phyloP scores from a whole-genome alignment of 2,888 invertebrate genomes.

The Pristionchus arcanus region DNA sequence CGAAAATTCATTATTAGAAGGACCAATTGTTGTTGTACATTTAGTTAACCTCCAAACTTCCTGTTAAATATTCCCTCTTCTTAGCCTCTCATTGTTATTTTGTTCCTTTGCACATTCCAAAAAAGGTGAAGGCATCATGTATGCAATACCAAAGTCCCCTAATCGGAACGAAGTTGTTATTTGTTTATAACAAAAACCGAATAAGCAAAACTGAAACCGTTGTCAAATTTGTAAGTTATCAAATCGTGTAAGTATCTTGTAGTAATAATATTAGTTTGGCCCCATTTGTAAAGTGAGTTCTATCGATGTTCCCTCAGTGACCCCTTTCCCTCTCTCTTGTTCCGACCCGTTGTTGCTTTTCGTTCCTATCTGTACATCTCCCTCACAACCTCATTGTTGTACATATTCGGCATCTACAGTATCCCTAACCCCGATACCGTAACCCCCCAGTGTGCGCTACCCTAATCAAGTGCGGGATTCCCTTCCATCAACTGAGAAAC shows the following conservation, averaged over 20 bases:
- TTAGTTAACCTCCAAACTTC: neutral
- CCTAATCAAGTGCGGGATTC: constrained; percentile 29
- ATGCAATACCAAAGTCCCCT: constrained; percentile 37
- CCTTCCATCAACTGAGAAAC: constrained; percentile 39
- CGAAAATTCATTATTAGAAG: constrained; percentile 25
- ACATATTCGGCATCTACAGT: constrained; percentile 34
- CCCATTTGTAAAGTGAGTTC: constrained; percentile 18
- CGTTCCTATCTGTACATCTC: constrained; percentile 9
- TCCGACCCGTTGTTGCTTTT: constrained; percentile 45
- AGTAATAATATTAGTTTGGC: constrained; percentile 31
- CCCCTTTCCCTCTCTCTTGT: neutral
- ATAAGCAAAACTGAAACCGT: constrained; percentile 17
- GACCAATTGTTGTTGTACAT: constrained; percentile 45
- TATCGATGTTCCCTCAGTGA: neutral
- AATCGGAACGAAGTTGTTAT: constrained; percentile 9
- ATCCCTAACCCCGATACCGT: constrained; percentile 21
- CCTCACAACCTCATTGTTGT: constrained; percentile 45
- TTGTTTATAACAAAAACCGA: constrained; percentile 22
- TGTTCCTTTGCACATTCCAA: constrained; percentile 25
- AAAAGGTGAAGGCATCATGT: constrained; percentile 6
- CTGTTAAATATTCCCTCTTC: constrained; percentile 2
- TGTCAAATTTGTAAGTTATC: constrained; percentile 44
- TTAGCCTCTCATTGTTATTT: constrained; percentile 27
- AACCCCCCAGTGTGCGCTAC: constrained; percentile 40
- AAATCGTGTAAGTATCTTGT: neutral